Evolutionary conservation across 2,113 vertebrate species (phyloP).

Genomic region (Fulmarus glacialis): DNA sequence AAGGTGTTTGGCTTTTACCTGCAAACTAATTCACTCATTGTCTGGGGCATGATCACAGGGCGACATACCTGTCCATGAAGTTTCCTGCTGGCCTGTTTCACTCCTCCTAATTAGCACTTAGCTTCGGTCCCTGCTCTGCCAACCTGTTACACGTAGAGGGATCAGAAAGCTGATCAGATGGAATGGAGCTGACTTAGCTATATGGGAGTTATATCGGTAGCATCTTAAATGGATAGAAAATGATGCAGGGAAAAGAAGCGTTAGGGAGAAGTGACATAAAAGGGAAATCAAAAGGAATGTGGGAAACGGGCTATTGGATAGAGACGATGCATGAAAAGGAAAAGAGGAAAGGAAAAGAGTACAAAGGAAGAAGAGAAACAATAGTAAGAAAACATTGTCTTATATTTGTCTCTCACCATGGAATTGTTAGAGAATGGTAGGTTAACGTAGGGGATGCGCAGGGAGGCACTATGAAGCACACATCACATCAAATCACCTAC

Average conservation of each 20-base stretch:
- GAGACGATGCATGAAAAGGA: neutral
- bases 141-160: neutral
- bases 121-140: neutral
- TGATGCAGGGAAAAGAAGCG: neutral
- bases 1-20: neutral
- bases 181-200: neutral
- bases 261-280: neutral
- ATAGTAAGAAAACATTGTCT: neutral
- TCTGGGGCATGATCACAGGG: neutral
- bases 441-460: neutral
- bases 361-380: slow-evolving; percentile 18
- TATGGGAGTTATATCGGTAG: neutral
- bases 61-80: neutral
- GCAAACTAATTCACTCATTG: neutral
- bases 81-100: neutral
- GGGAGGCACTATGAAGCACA: neutral
- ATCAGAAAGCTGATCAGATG: neutral
- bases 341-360: neutral
- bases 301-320: neutral
- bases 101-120: slow-evolving; percentile 12
- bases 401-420: neutral
- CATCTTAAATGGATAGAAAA: neutral
- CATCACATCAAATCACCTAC: neutral
- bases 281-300: neutral
- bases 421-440: neutral